Conservation (phyloP, 2,888 invertebrate genomes). For the Diadromus collaris region DNA sequence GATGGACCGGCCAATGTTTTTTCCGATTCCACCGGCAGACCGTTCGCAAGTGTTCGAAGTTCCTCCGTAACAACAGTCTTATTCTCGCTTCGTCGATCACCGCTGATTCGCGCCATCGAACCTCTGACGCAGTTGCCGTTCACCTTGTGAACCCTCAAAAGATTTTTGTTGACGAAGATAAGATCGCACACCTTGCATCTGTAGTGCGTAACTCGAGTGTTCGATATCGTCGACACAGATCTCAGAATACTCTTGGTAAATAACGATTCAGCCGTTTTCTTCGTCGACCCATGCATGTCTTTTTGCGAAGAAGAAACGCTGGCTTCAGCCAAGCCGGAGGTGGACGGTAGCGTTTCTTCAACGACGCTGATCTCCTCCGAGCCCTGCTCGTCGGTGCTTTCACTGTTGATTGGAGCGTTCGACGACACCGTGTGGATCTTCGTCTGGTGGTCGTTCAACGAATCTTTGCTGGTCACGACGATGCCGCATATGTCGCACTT, state of each 20-base stretch:
- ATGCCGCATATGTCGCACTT: background rate
- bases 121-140: background rate
- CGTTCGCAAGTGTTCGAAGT: background rate
- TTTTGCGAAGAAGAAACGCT: too few species aligned
- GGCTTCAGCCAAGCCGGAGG: background rate
- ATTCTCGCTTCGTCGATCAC: background rate
- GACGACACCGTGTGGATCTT: background rate
- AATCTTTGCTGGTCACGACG: background rate
- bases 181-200: slow-evolving; percentile 18
- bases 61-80: background rate
- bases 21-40: background rate
- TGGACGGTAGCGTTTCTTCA: background rate
- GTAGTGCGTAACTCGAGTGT: background rate
- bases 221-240: background rate
- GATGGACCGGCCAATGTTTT: background rate
- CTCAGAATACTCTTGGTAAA: background rate
- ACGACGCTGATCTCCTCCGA: background rate
- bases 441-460: background rate
- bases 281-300: background rate
- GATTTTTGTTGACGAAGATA: slow-evolving; percentile 12
- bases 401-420: background rate
- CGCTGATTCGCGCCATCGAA: background rate
- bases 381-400: background rate
- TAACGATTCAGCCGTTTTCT: background rate
- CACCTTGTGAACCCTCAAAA: slow-evolving; percentile 5